A percentile compares a stretch with the other conserved stretches of the same genome.
phyloP scores from a whole-genome alignment of 1,140 invertebrate genomes.

The Drosophila novamexicana region DNA sequence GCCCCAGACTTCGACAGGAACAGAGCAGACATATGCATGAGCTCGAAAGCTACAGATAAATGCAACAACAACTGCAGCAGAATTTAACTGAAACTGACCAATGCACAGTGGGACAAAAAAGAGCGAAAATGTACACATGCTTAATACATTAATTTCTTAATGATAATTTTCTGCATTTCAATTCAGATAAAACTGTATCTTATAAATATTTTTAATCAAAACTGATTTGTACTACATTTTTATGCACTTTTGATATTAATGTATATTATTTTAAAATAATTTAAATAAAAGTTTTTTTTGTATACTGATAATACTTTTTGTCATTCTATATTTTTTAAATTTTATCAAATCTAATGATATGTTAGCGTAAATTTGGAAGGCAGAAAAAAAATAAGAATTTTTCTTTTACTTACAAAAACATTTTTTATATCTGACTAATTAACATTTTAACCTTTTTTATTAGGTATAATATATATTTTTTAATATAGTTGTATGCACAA shows the following conservation, averaged over 20 bases:
- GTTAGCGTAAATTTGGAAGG: too few relatives aligned
- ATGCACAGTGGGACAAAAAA: slow-evolving; percentile 40
- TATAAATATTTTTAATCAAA: too few relatives aligned
- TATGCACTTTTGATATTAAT: too few relatives aligned
- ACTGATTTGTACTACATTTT: too few relatives aligned
- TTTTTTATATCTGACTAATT: too few relatives aligned
- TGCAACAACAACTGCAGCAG: slow-evolving; percentile 41
- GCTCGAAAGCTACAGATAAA: slow-evolving; percentile 75
- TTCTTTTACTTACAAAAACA: too few relatives aligned
- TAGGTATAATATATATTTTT: too few relatives aligned
- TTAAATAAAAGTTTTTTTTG: not conserved
- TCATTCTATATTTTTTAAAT: not conserved
- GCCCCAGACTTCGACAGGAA: slow-evolving; percentile 22
- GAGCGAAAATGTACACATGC: not conserved
- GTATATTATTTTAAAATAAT: not conserved
- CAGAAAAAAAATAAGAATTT: too few relatives aligned
- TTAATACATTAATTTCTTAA: too few relatives aligned
- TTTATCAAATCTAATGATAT: not conserved
- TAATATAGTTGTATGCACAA: too few relatives aligned
- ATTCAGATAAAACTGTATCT: not conserved
- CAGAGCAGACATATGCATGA: slow-evolving; percentile 60
- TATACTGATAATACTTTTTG: too few relatives aligned
- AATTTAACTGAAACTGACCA: slow-evolving; percentile 56
- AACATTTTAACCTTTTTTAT: too few relatives aligned
- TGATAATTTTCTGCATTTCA: not conserved